A percentile compares a stretch with the other conserved stretches of the same genome.
Evolutionary conservation across 2,888 invertebrate genomes (phyloP).

Genomic region (Acrobasis repandana): DNA sequence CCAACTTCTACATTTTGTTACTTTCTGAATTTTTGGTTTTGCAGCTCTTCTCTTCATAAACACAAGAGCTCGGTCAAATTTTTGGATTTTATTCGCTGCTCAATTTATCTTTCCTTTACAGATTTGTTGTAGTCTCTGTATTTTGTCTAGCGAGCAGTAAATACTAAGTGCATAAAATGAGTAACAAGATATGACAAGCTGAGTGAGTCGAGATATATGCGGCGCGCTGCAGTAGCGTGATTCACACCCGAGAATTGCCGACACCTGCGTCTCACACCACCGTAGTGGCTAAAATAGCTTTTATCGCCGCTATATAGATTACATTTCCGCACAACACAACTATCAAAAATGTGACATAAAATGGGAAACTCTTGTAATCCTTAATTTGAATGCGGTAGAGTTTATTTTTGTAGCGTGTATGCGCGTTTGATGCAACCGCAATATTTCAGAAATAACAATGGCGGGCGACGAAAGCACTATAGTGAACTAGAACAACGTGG

Average conservation of each 20-base stretch:
- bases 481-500: constrained; percentile 62
- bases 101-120: not conserved
- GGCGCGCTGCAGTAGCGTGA: constrained; percentile 69
- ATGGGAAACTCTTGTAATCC: constrained; percentile 52
- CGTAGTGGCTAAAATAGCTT: constrained; percentile 37
- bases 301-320: constrained; percentile 38
- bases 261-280: constrained; percentile 60
- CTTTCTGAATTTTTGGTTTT: no score
- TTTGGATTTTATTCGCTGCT: no score
- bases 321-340: constrained; percentile 34
- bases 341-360: constrained; percentile 56
- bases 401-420: constrained; percentile 58
- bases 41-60: no score
- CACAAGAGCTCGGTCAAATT: no score
- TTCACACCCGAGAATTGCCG: constrained; percentile 64
- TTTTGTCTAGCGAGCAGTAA: constrained; percentile 30
- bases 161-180: constrained; percentile 54
- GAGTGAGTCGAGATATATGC: constrained; percentile 72
- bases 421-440: constrained; percentile 55
- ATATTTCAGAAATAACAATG: constrained; percentile 81
- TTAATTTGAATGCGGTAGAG: constrained; percentile 55
- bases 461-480: constrained; percentile 63
- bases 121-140: constrained; percentile 28
- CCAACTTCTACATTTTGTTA: no score
- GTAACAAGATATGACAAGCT: constrained; percentile 59